phyloP scores from a whole-genome alignment of 92 coral and sea anemone species.

The Bergia puertoricense region DNA sequence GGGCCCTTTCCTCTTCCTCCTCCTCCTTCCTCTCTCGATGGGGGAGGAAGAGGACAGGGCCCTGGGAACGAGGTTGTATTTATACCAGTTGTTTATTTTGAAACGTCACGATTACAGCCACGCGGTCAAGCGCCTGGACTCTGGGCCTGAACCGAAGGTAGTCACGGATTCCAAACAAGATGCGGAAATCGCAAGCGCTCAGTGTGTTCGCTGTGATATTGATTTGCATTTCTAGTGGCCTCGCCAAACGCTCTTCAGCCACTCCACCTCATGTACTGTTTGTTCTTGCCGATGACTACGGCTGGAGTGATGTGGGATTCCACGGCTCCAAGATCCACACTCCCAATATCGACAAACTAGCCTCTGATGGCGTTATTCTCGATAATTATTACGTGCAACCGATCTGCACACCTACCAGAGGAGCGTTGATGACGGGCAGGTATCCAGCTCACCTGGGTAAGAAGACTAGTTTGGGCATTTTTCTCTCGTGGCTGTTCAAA shows the following conservation, averaged over 20 bases:
- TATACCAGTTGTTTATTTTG: background rate
- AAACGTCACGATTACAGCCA: background rate
- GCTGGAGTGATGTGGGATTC: background rate
- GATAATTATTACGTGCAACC: background rate
- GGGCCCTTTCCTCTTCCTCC: no score
- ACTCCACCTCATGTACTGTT: background rate
- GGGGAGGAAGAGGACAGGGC: no score
- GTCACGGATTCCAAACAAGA: background rate
- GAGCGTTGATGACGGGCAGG: constrained; percentile 1
- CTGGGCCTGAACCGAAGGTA: background rate
- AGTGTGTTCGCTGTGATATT: background rate
- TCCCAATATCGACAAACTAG: no score
- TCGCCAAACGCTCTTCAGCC: background rate
- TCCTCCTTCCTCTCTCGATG: no score
- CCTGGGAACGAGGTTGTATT: no score
- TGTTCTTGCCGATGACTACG: background rate
- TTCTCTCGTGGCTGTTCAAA: background rate
- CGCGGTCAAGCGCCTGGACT: no score
- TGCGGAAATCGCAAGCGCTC: background rate
- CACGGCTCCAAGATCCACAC: background rate
- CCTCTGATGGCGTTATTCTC: background rate
- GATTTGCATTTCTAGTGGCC: background rate
- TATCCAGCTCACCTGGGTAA: background rate
- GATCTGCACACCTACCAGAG: background rate
- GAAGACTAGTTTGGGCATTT: background rate